phyloP scores from a whole-genome alignment of 2,113 vertebrate genomes.

The Strix aluco region DNA sequence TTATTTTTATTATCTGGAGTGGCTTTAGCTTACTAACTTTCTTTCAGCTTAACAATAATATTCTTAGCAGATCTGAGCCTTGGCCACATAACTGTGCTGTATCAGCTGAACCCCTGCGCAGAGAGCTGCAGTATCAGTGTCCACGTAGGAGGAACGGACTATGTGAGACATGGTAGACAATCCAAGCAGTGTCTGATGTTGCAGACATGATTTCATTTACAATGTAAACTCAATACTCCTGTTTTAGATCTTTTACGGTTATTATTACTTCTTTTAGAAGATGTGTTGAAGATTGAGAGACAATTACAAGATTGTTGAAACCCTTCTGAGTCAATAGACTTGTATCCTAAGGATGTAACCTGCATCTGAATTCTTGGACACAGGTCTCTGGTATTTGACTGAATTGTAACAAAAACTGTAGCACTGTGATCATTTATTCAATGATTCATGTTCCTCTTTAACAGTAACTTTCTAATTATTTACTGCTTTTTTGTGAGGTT shows the following conservation, averaged over 20 bases:
- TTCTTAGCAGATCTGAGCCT: neutral
- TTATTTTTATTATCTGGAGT: neutral
- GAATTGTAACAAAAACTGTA: neutral
- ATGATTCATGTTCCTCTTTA: neutral
- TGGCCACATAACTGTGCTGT: neutral
- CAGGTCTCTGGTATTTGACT: neutral
- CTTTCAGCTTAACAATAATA: neutral
- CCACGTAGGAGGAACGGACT: neutral
- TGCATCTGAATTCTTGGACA: neutral
- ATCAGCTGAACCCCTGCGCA: neutral
- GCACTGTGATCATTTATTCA: neutral
- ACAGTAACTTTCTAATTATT: neutral
- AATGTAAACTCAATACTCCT: neutral
- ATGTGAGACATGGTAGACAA: neutral
- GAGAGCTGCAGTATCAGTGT: fast-evolving
- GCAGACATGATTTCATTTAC: neutral
- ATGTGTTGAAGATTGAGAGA: neutral
- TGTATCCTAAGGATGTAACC: neutral
- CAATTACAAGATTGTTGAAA: neutral
- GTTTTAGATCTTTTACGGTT: neutral
- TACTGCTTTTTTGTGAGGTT: neutral
- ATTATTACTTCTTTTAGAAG: neutral
- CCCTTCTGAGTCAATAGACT: neutral
- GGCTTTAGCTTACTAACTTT: neutral
- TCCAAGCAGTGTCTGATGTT: neutral